Evolutionary conservation across 2,113 vertebrate species (phyloP), one percentile per base, ranked within the genome.

Genomic region (Ageneiosus marmoratus): DNA sequence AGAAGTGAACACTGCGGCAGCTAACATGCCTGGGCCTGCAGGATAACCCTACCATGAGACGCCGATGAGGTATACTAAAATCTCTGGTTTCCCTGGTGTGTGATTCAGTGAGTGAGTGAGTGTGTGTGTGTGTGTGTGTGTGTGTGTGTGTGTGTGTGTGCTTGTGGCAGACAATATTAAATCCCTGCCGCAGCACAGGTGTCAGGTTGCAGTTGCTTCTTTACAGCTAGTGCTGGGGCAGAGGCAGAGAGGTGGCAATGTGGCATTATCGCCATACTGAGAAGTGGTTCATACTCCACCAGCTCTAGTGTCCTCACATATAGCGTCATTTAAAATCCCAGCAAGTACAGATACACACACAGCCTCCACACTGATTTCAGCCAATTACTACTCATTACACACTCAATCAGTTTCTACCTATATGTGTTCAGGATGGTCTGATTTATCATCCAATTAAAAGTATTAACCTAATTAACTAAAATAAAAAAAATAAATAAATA

Each of bases 131-230:
- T 67, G 81, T 83, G 63, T 84, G 69, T 63, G 62, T 83, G 56
- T 81, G 74, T 67, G 81, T 67, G 81, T 73, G 80, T 83, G 58
- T 73, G 76, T 83, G 60, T 85, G 65, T 67, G 55, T 84, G 58
- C 79, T 60, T 70, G 82, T 77, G 82, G 65, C 29, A 72, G 69
- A 80, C 83, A 83, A 88, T 80, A 85, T 86, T 86, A 86, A 88
- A 85, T 86, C 81, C 81, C 81, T 87, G 73, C 79, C 69, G 76
- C 67, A 76, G 85, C 56, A 50, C 65, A 89, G 83, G 88, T 89
- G 83, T 88, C 79, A 32, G 73, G 75, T 88, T 86, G 87, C 75
- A 27, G 81, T 55, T 58, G 76, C 72, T 84, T 81, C 79, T 86
- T 85, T 83, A 77, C 53, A n/a, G 70, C 79, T 84, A 62, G 86